Conservation (phyloP, 35 echinoderm and acorn worm species). For the Stichopus chloronotus region DNA sequence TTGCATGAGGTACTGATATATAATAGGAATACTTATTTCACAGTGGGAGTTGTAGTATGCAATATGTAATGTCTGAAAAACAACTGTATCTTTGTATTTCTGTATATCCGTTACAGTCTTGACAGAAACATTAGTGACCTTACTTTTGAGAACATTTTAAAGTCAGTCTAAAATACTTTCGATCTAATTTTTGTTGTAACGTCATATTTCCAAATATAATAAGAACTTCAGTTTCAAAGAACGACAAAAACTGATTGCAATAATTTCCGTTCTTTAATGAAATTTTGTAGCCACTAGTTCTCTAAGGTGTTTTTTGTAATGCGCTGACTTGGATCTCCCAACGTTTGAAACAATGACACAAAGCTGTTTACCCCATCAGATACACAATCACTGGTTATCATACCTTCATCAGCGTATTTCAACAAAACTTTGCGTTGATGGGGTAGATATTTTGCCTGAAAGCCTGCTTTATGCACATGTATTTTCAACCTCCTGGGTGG, state of each 20-base stretch:
- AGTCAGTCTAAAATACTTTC: too few relatives aligned
- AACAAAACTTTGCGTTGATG: background rate
- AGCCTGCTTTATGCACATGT: background rate
- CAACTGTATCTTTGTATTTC: too few relatives aligned
- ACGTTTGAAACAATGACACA: background rate
- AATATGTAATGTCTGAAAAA: too few relatives aligned
- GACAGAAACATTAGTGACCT: too few relatives aligned
- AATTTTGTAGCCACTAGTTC: background rate
- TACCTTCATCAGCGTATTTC: background rate
- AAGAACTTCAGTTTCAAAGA: too few relatives aligned
- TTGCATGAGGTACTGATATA: too few relatives aligned
- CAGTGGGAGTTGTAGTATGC: too few relatives aligned
- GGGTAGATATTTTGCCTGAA: background rate
- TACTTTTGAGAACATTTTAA: too few relatives aligned
- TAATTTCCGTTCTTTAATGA: background rate
- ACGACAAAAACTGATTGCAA: background rate
- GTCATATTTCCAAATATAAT: too few relatives aligned
- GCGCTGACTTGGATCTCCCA: background rate
- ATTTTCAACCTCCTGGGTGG: background rate
- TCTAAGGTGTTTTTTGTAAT: slow-evolving; percentile 8
- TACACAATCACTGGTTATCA: slow-evolving; percentile 5
- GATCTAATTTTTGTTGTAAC: too few relatives aligned
- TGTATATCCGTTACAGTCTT: too few relatives aligned
- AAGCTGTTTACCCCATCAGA: slow-evolving; percentile 10
- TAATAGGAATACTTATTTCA: too few relatives aligned